Evolutionary conservation across 2,888 invertebrate genomes (phyloP).

Genomic region (Carabus problematicus): DNA sequence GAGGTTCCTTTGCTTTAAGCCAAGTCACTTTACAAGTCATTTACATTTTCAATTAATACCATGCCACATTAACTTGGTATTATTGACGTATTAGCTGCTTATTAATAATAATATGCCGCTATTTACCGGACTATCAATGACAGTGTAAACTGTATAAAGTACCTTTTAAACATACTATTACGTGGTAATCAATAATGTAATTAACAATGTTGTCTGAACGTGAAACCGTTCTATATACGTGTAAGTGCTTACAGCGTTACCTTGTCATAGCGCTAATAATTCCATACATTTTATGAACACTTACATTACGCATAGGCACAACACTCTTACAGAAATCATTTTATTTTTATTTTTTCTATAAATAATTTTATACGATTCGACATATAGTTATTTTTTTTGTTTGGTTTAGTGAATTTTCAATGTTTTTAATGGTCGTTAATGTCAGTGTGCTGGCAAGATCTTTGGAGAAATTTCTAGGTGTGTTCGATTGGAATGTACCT

Average conservation of each 20-base stretch:
- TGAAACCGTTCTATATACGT: constrained; percentile 11
- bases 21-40: too few relatives aligned
- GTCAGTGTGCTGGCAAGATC: background rate
- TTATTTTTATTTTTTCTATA: too few relatives aligned
- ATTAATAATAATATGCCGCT: constrained; percentile 19
- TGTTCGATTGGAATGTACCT: constrained; percentile 31
- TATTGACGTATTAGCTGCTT: constrained; percentile 12
- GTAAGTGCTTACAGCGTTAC: constrained; percentile 3
- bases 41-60: too few relatives aligned
- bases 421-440: too few relatives aligned
- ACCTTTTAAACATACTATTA: constrained; percentile 13
- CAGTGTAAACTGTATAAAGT: constrained; percentile 7
- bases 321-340: too few relatives aligned
- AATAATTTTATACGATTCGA: too few relatives aligned
- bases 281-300: too few relatives aligned
- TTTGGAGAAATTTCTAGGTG: constrained; percentile 27
- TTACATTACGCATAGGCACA: too few relatives aligned
- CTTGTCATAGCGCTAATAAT: too few relatives aligned
- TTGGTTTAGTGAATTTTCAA: too few relatives aligned
- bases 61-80: background rate
- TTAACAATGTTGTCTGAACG: constrained; percentile 11
- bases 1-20: too few relatives aligned
- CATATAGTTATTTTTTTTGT: too few relatives aligned
- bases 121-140: constrained; percentile 21
- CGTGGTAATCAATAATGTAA: constrained; percentile 16